Conservation (phyloP, 1,140 invertebrate genomes). For the Halesus radiatus region DNA sequence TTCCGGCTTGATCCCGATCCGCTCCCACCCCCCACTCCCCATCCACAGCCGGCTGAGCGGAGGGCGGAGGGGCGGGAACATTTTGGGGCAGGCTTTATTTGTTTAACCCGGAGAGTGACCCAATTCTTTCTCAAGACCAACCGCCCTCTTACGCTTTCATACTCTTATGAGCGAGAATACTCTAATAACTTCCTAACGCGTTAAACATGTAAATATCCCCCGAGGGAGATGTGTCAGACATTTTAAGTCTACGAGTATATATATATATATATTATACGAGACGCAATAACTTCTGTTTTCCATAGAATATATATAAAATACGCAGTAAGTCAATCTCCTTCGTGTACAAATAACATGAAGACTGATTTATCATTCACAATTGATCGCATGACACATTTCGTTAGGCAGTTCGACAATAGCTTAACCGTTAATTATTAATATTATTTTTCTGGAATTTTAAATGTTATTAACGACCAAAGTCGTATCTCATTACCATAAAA, state of each 20-base stretch:
- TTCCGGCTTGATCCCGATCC: constrained; percentile 1
- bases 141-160: background rate
- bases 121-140: constrained; percentile 10
- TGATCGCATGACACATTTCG: too few species aligned
- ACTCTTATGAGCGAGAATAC: background rate
- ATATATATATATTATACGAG: too few species aligned
- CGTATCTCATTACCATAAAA: too few species aligned
- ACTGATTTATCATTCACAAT: background rate
- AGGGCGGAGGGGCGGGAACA: background rate
- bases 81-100: background rate
- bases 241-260: background rate
- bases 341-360: background rate
- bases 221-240: background rate
- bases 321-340: background rate
- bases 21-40: too few species aligned
- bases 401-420: too few species aligned
- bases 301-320: too few species aligned
- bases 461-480: too few species aligned
- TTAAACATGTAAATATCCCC: background rate
- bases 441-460: too few species aligned
- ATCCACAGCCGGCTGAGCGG: background rate
- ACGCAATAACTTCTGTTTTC: too few species aligned
- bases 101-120: constrained; percentile 10
- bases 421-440: too few species aligned
- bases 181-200: background rate